Evolutionary conservation across 2,113 vertebrate genomes (phyloP).

Genomic region (Columba livia): DNA sequence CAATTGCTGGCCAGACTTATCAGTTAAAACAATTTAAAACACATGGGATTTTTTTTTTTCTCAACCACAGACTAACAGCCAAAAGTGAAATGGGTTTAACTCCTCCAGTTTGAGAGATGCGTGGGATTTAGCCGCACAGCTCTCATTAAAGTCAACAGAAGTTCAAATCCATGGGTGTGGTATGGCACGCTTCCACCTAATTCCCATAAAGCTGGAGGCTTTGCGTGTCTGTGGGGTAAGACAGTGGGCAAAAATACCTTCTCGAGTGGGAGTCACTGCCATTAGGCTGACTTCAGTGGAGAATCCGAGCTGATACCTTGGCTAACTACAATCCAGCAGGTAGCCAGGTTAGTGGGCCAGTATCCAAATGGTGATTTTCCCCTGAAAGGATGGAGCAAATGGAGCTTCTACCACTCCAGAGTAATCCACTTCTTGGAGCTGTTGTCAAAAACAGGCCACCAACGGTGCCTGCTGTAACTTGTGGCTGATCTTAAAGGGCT

Average conservation of each 20-base stretch:
- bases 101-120: conserved; percentile 1
- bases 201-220: not conserved
- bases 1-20: conserved; percentile 51
- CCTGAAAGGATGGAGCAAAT: not conserved
- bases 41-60: conserved; percentile 23
- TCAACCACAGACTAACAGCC: conserved; percentile 10
- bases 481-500: not conserved
- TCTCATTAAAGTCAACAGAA: conserved; percentile 15
- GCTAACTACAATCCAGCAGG: not conserved
- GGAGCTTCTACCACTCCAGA: not conserved
- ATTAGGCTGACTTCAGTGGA: not conserved
- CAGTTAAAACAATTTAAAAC: conserved; percentile 57
- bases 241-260: not conserved
- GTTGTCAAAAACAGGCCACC: not conserved
- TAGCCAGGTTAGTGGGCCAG: not conserved
- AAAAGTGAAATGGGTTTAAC: conserved; percentile 15
- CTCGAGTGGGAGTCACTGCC: not conserved
- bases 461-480: not conserved
- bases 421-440: not conserved
- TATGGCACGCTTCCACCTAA: not conserved
- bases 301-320: not conserved
- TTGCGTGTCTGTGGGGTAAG: not conserved
- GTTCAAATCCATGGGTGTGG: conserved; percentile 32
- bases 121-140: conserved; percentile 3
- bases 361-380: not conserved